Percentiles rank a stretch among this genome's conserved stretches.
phyloP scores from a whole-genome alignment of 2,113 vertebrate species.

The Grus americana region DNA sequence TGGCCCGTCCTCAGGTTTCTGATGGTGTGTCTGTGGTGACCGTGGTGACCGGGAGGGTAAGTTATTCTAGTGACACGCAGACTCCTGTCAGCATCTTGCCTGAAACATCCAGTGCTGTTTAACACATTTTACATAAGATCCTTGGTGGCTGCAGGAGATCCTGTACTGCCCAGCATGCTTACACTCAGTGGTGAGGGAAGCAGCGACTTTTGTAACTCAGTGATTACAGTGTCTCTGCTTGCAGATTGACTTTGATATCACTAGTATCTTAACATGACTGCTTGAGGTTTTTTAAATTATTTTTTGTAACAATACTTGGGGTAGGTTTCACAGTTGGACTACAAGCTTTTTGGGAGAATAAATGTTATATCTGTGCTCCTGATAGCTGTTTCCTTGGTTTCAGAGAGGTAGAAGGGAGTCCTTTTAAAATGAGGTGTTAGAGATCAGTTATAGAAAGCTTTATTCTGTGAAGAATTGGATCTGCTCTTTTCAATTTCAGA shows the following conservation, averaged over 20 bases:
- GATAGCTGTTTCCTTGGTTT: background rate
- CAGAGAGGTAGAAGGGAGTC: background rate
- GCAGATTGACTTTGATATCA: background rate
- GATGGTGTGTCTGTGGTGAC: slow-evolving; percentile 81
- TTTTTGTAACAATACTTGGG: background rate
- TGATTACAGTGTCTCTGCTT: background rate
- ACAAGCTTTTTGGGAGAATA: background rate
- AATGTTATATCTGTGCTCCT: background rate
- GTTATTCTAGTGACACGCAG: background rate
- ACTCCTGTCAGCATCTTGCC: background rate
- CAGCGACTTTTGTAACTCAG: fast-evolving
- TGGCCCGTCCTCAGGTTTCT: slow-evolving; percentile 58
- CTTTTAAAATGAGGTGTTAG: background rate
- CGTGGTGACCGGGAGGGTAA: slow-evolving; percentile 77
- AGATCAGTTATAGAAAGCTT: background rate
- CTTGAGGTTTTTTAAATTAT: background rate
- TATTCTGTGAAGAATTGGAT: background rate
- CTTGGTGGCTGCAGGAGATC: background rate
- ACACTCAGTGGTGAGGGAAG: background rate
- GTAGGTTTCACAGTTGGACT: background rate
- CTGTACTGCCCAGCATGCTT: fast-evolving
- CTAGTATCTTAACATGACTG: background rate
- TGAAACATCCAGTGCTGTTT: background rate
- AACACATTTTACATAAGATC: background rate
- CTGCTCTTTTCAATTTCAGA: background rate